Percentiles rank a stretch among this genome's conserved stretches.
Evolutionary conservation across 2,888 invertebrate genomes (phyloP).

Genomic region (Drosophila nr. medialis): DNA sequence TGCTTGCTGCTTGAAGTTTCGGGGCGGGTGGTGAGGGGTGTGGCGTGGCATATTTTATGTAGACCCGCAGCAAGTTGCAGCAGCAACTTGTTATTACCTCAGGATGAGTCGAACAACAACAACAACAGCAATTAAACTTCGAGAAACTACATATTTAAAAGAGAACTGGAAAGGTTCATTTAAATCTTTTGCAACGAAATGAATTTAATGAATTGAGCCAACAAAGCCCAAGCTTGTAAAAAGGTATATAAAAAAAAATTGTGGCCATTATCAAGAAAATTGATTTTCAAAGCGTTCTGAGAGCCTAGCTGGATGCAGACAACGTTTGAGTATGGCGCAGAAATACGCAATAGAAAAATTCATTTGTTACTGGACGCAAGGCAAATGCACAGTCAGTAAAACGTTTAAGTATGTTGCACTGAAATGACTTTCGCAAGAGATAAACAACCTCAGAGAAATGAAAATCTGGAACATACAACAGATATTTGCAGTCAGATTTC

Average conservation of each 20-base stretch:
- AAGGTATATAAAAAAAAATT: constrained; percentile 12
- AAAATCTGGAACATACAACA: background rate
- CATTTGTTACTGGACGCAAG: background rate
- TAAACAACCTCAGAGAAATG: no score
- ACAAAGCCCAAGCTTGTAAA: background rate
- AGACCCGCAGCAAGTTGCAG: constrained; percentile 44
- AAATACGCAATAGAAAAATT: background rate
- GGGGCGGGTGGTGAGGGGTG: background rate
- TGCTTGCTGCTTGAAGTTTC: background rate
- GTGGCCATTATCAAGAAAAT: constrained; percentile 7
- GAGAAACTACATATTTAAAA: background rate
- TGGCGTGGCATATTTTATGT: constrained; percentile 30
- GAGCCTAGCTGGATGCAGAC: background rate
- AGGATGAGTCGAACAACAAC: background rate
- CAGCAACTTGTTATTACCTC: constrained; percentile 25
- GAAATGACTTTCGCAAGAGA: background rate
- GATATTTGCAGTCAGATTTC: background rate
- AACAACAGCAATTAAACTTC: constrained; percentile 26
- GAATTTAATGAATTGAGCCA: constrained; percentile 38
- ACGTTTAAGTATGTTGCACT: background rate
- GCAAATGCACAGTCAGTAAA: background rate
- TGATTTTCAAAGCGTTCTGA: constrained; percentile 4
- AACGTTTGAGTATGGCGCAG: background rate
- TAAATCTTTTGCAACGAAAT: constrained; percentile 37
- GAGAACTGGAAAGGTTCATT: background rate